Evolutionary conservation across 2,888 invertebrate genomes (phyloP).

Genomic region (Erebia aethiops): DNA sequence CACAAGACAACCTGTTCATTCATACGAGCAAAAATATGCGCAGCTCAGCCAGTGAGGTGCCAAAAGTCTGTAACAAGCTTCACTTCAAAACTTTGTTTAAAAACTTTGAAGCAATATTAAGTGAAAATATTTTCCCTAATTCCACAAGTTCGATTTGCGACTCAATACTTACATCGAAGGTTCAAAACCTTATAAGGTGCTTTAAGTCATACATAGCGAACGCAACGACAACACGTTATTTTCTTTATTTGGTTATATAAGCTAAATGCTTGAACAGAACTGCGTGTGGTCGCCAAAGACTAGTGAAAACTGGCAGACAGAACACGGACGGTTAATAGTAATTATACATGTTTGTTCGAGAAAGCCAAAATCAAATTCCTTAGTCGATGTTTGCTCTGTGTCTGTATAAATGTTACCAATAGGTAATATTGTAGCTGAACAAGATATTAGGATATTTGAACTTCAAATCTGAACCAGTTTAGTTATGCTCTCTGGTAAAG

Average conservation of each 20-base stretch:
- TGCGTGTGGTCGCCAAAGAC: conserved; percentile 29
- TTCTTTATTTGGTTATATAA: conserved; percentile 39
- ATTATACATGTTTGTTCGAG: neutral
- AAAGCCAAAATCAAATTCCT: neutral
- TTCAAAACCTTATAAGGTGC: conserved; percentile 31
- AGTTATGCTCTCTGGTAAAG: too few relatives aligned
- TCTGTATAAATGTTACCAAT: too few relatives aligned
- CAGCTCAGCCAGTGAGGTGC: too few relatives aligned
- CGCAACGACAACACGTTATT: conserved; percentile 23
- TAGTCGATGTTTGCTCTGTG: too few relatives aligned
- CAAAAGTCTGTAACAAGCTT: too few relatives aligned
- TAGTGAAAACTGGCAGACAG: neutral
- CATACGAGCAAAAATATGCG: too few relatives aligned
- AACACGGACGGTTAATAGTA: neutral
- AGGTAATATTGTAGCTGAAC: too few relatives aligned
- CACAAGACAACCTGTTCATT: too few relatives aligned
- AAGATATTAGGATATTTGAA: too few relatives aligned
- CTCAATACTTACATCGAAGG: conserved; percentile 25
- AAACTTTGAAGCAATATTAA: neutral
- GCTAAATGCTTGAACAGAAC: conserved; percentile 22
- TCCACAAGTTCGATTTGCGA: conserved; percentile 17
- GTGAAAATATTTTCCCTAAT: conserved; percentile 18
- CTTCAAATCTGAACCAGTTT: too few relatives aligned
- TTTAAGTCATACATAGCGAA: conserved; percentile 26
- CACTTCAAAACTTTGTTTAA: neutral